Base-by-base conservation (phyloP, 2,888 invertebrate genomes). In the Nephrocerus scutellatus region DNA sequence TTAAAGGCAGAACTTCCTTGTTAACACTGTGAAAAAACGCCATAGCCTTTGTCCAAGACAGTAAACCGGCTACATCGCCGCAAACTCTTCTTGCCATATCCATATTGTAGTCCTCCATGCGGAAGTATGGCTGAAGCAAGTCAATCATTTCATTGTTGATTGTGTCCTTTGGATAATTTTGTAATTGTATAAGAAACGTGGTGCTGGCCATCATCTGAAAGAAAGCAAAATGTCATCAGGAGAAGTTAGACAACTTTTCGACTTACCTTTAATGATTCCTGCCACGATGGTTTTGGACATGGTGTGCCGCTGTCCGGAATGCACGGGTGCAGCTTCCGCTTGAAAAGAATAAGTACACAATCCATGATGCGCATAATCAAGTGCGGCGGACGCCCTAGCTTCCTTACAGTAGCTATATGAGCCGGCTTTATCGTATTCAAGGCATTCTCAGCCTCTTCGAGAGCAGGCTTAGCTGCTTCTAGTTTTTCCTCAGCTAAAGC, bases 331-430 rank as follows among this genome's bases (percentile, higher is more conserved):
- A 93, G 62, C 66, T 83, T 84, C 46, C 90, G 77, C 72, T 93
- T 92, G 62, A 96, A 96, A 16, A 96, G 70, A 53, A 96, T 84
- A 52, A 95, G 63, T 1, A 93, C 95, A 62, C 90, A 91, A 66
- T 96, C 96, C 96, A 96, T 96, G 52, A 96, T 96, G 46, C 95
- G 76, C 95, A 96, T 88, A 57, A 96, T 96, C 8, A 96, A 73
- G 71, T 95, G 95, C 1, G 96, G 96, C 1, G 96, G 96, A 46
- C 95, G 76, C 7, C 92, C 95, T 37, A 96, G 70, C 68, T 96
- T 96, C 50, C 95, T 75, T 2, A 96, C 95, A 32, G 91, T 91
- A 3, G 92, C 84, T 62, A 96, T 96, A 61, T 96, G 93, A 5
- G 93, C 91, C 25, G 92, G 93, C 64, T 95, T 95, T 42, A 96